These are phyloP conservation scores for Alethe diademata DNA, from an alignment of 2,113 vertebrate species.

Conservation along the genomic window DNA sequence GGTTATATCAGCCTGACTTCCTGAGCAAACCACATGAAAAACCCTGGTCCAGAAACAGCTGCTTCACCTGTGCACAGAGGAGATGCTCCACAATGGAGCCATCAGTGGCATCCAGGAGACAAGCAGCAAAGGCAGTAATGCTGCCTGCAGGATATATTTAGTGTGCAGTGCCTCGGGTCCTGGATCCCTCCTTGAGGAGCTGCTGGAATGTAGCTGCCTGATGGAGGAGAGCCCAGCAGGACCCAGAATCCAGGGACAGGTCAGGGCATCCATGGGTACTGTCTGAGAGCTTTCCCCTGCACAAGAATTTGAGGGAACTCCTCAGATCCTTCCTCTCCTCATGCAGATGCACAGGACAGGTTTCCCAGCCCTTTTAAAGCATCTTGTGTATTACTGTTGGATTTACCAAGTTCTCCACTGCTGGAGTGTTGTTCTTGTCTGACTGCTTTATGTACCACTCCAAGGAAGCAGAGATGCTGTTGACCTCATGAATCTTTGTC, in stretches of 20 bases:
- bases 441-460: background rate
- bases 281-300: background rate
- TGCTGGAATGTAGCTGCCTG: background rate
- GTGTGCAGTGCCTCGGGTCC: background rate
- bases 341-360: background rate
- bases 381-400: rapidly evolving
- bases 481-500: background rate
- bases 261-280: background rate
- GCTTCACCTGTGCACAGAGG: background rate
- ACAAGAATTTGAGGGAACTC: background rate
- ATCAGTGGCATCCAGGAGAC: background rate
- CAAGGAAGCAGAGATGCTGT: background rate
- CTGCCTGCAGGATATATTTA: background rate
- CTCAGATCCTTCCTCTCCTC: background rate
- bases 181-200: background rate
- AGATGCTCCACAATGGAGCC: background rate
- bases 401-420: background rate
- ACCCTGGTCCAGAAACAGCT: background rate
- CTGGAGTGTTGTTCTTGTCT: background rate
- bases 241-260: background rate
- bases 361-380: background rate
- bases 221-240: background rate
- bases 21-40: background rate
- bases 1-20: background rate
- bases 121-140: background rate